Evolutionary conservation across 2,113 vertebrate species (phyloP), one percentile per base, ranked within the genome.

Genomic region (Speoplatyrhinus poulsoni): DNA sequence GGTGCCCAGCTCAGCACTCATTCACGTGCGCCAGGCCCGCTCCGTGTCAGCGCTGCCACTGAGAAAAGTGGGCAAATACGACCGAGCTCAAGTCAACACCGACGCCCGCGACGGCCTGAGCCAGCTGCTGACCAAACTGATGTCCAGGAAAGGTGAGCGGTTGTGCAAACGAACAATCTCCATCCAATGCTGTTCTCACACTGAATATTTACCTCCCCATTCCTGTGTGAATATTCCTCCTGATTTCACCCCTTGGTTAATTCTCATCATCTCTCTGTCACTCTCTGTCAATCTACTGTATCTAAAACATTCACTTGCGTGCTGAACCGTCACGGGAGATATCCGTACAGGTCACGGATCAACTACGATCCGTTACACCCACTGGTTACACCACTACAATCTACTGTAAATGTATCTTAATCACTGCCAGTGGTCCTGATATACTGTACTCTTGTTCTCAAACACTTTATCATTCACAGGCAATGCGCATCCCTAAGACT

Each of bases 131-230:
- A 87, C 85, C 69, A 84, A 77, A 81, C 80, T 93, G 62, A 56
- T 94, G 65, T 87, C 89, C 16, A 90, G 87, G 57, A 93, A 90
- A 91, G 91, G 93, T 93, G 69, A 84, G 82, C 2, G n/a, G 12
- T 10, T 9, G 17, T 0, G 17, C n/a, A 16, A 13, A 13, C 53
- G 9, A 15, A n/a, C 53, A 54, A 54, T 54, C 16, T 3, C 9
- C 15, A 16, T 16, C 7, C 13, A 41, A 5, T 41, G 36, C 36
- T 41, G 26, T 26, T 26, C 26, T 26, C 26, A 26, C 26, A 26
- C 26, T 26, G 26, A 26, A 26, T 26, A 26, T 26, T 26, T 26
- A 26, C 26, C 26, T 26, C 26, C 26, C 26, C 26, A 26, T 26
- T 26, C 26, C 26, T 26, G 1, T 26, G 19, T 19, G 19, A 19